A percentile compares a stretch with the other conserved stretches of the same genome.
Evolutionary conservation across 2,888 invertebrate species (phyloP).

Genomic region (Platerodrilus igneus): DNA sequence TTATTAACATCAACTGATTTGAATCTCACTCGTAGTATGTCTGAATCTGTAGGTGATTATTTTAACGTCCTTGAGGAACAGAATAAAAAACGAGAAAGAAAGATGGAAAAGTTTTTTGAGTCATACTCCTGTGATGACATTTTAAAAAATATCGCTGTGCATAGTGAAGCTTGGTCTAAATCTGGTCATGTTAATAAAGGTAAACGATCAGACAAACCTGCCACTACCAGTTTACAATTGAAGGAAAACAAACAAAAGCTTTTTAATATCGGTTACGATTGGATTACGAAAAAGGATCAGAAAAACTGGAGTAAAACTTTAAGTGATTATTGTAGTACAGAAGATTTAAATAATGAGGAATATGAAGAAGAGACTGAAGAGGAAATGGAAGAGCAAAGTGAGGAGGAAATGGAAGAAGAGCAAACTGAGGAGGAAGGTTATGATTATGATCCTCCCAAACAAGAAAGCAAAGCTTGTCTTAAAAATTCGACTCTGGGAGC

Average conservation of each 20-base stretch:
- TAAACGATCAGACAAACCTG: no score
- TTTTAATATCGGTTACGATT: slow-evolving; percentile 7
- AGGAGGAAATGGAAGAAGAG: not conserved
- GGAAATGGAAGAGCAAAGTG: not conserved
- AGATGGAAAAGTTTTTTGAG: slow-evolving; percentile 26
- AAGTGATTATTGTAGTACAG: slow-evolving; percentile 7
- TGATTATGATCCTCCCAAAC: no score
- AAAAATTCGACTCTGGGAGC: no score
- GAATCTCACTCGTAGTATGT: slow-evolving; percentile 8
- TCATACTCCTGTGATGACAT: slow-evolving; percentile 1
- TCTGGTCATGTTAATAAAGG: no score
- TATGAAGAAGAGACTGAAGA: slow-evolving; percentile 3
- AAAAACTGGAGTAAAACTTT: slow-evolving; percentile 4
- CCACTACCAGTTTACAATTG: not conserved
- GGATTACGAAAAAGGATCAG: slow-evolving; percentile 3
- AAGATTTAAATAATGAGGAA: slow-evolving; percentile 2
- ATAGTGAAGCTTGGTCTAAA: no score
- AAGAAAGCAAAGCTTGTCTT: no score
- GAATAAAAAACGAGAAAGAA: slow-evolving; percentile 26
- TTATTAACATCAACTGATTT: slow-evolving; percentile 25
- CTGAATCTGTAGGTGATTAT: slow-evolving; percentile 9
- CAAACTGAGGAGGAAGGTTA: no score
- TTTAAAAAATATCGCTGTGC: not conserved
- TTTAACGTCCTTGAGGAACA: slow-evolving; percentile 3
- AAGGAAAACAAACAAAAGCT: slow-evolving; percentile 3